Evolutionary conservation across 1,140 invertebrate species (phyloP).

Genomic region (Hypsibius dujardini): DNA sequence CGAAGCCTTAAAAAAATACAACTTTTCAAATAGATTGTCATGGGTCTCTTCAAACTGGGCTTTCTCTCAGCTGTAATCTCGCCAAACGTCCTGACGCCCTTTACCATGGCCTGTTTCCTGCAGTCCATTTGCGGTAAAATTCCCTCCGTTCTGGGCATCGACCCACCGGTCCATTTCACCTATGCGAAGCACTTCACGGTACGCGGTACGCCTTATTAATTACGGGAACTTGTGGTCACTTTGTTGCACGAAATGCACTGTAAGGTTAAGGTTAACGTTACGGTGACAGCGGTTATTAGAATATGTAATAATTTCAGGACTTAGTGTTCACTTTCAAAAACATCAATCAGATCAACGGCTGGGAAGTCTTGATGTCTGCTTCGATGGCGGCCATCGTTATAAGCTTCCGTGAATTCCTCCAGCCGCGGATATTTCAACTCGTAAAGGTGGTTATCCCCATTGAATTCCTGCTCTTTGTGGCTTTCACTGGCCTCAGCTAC

Average conservation of each 20-base stretch:
- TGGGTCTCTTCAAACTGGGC: constrained; percentile 14
- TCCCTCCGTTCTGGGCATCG: background rate
- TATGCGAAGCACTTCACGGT: constrained; percentile 6
- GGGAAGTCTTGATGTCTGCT: background rate
- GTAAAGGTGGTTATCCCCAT: background rate
- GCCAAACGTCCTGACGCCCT: background rate
- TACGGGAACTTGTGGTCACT: too few species aligned
- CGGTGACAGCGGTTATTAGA: too few species aligned
- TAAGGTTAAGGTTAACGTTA: too few species aligned
- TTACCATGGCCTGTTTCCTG: constrained; percentile 7
- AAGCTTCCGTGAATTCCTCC: constrained; percentile 5
- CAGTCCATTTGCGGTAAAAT: constrained; percentile 12
- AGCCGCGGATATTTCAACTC: background rate
- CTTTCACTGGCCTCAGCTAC: background rate
- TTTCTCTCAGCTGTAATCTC: background rate
- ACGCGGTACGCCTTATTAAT: background rate
- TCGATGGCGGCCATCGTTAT: background rate
- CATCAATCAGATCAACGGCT: background rate
- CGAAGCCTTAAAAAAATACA: background rate
- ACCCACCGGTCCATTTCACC: background rate
- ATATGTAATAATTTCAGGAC: background rate
- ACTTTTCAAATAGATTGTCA: background rate
- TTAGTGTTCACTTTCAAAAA: background rate
- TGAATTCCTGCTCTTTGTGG: background rate
- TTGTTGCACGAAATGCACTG: too few species aligned